These are phyloP conservation scores for Psittacula cyanocephala DNA, from an alignment of 2,113 vertebrate genomes.

Conservation along the genomic window DNA sequence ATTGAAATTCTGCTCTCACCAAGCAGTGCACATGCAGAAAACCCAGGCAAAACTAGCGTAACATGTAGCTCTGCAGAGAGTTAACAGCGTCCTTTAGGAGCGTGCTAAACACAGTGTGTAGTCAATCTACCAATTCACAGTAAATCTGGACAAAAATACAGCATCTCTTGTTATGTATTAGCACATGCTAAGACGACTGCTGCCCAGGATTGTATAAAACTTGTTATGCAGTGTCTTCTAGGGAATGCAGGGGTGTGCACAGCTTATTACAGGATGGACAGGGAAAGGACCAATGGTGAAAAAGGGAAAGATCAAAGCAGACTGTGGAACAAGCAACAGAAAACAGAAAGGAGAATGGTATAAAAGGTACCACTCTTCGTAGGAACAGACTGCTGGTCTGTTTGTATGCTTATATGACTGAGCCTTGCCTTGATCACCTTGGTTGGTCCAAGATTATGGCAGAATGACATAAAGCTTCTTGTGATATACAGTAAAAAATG, in stretches of 20 bases:
- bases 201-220: neutral
- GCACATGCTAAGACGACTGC: neutral
- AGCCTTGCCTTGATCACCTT: neutral
- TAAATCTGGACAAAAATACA: neutral
- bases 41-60: neutral
- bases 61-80: neutral
- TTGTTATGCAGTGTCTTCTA: neutral
- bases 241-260: neutral
- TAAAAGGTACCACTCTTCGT: neutral
- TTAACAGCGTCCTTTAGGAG: neutral
- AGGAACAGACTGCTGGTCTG: neutral
- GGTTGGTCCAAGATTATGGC: neutral
- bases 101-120: neutral
- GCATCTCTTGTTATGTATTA: neutral
- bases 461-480: neutral
- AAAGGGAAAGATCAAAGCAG: neutral
- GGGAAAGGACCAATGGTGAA: neutral
- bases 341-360: neutral
- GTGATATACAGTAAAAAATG: neutral
- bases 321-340: neutral
- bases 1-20: neutral
- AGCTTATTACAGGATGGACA: neutral
- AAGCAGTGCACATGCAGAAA: neutral
- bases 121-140: neutral
- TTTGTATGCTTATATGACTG: neutral